phyloP scores from a whole-genome alignment of 2,113 vertebrate species.

The Poicephalus gulielmi region DNA sequence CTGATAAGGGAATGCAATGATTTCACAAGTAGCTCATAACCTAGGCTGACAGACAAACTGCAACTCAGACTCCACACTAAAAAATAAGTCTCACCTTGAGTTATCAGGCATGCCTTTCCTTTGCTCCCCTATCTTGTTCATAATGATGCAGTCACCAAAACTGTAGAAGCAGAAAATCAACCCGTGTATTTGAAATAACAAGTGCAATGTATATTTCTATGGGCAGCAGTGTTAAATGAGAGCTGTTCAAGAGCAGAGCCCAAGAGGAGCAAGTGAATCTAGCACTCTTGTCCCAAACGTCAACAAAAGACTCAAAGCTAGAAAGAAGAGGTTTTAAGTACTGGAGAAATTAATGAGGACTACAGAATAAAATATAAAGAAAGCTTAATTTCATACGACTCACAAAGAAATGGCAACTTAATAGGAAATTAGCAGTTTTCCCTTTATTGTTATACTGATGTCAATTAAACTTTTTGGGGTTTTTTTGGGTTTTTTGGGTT shows the following conservation, averaged over 20 bases:
- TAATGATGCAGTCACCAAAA: background rate
- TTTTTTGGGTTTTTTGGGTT: background rate
- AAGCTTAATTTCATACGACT: background rate
- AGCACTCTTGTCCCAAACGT: background rate
- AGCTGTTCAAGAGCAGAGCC: background rate
- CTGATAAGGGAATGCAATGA: background rate
- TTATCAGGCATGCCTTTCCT: background rate
- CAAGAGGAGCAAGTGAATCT: background rate
- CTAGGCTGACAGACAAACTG: background rate
- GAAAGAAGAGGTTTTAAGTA: background rate
- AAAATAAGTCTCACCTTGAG: background rate
- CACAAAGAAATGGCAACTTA: background rate
- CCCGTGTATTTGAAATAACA: background rate
- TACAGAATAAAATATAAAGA: background rate
- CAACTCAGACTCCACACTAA: background rate
- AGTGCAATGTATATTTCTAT: fast-evolving
- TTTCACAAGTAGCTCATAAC: background rate
- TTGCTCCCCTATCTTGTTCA: background rate
- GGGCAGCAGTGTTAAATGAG: background rate
- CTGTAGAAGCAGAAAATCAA: background rate
- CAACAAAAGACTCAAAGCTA: background rate
- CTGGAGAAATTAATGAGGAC: background rate
- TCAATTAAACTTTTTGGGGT: background rate
- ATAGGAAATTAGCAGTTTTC: background rate
- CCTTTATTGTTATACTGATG: background rate